Percentiles rank a stretch among this genome's conserved stretches.
Conservation (phyloP, 2,888 invertebrate genomes). For the Drosophila mettleri region DNA sequence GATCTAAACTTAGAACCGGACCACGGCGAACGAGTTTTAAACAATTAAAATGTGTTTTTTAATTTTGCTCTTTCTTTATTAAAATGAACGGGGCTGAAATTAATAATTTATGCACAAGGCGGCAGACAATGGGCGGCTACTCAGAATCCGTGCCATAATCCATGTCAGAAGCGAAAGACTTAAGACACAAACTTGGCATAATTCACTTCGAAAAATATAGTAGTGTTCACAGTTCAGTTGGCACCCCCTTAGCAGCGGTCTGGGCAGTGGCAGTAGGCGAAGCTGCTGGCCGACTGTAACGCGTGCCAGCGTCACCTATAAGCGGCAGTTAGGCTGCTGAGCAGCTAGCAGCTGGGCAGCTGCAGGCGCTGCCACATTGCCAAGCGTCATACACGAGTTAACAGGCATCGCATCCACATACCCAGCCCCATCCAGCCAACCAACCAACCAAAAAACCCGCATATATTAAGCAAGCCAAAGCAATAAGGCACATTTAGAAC, state of each 20-base stretch:
- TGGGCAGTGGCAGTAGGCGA: slow-evolving; percentile 8
- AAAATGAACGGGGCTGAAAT: slow-evolving; percentile 62
- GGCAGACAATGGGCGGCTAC: slow-evolving; percentile 53
- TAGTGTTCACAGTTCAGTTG: slow-evolving; percentile 71
- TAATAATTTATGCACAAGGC: slow-evolving; percentile 72
- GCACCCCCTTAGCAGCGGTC: slow-evolving; percentile 43
- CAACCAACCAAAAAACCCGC: slow-evolving; percentile 34
- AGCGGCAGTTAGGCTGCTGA: slow-evolving; percentile 24
- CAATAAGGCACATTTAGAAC: slow-evolving; percentile 60
- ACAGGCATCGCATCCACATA: slow-evolving; percentile 41
- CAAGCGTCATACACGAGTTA: slow-evolving; percentile 75
- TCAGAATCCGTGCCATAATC: slow-evolving; percentile 45
- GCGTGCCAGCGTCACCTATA: slow-evolving; percentile 71
- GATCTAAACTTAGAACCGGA: slow-evolving; percentile 51
- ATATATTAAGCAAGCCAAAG: slow-evolving; percentile 56
- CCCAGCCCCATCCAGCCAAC: slow-evolving; percentile 12
- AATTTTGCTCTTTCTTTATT: slow-evolving; percentile 37
- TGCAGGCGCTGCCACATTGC: slow-evolving; percentile 68
- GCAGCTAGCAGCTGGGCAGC: slow-evolving; percentile 67
- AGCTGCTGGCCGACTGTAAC: slow-evolving; percentile 40
- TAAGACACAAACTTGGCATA: slow-evolving; percentile 60
- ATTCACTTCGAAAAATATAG: slow-evolving; percentile 22
- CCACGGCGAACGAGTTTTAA: slow-evolving; percentile 61
- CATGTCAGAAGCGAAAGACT: slow-evolving; percentile 49
- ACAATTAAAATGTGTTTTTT: slow-evolving; percentile 70